Conservation (phyloP, 2,113 vertebrate species). For the Recurvirostra avosetta region DNA sequence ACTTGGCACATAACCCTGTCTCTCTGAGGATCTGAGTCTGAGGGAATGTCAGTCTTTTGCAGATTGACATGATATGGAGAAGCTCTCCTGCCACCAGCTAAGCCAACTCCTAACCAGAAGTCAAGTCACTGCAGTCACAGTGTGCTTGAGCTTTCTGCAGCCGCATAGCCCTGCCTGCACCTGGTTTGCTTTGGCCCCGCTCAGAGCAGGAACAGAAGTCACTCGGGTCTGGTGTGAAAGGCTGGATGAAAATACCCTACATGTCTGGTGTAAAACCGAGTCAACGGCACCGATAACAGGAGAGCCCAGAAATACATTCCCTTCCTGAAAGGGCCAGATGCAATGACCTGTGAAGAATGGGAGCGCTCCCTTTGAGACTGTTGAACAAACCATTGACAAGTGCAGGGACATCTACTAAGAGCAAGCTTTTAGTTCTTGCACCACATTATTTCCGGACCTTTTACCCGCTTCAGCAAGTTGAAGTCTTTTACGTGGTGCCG, state of each 20-base stretch:
- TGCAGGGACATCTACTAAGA: background rate
- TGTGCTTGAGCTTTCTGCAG: background rate
- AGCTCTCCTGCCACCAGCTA: background rate
- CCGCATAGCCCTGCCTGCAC: background rate
- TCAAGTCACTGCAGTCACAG: background rate
- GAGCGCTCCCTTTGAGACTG: background rate
- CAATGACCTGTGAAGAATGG: background rate
- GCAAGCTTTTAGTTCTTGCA: background rate
- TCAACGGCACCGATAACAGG: background rate
- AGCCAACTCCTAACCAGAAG: background rate
- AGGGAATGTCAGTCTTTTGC: background rate
- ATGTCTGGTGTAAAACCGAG: fast-evolving
- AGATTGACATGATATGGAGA: background rate
- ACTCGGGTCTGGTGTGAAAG: background rate
- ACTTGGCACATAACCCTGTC: background rate
- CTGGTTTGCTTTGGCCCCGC: background rate
- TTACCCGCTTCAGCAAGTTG: background rate
- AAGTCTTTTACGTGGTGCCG: background rate
- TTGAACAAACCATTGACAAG: background rate
- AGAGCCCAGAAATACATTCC: background rate
- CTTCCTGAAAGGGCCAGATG: background rate
- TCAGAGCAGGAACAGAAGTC: background rate
- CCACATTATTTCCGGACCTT: background rate
- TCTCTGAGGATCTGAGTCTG: background rate
- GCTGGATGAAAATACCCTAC: background rate